These are phyloP conservation scores for Anthopleura sola DNA, from an alignment of 64 coral and sea anemone genomes.

Conservation along the genomic window DNA sequence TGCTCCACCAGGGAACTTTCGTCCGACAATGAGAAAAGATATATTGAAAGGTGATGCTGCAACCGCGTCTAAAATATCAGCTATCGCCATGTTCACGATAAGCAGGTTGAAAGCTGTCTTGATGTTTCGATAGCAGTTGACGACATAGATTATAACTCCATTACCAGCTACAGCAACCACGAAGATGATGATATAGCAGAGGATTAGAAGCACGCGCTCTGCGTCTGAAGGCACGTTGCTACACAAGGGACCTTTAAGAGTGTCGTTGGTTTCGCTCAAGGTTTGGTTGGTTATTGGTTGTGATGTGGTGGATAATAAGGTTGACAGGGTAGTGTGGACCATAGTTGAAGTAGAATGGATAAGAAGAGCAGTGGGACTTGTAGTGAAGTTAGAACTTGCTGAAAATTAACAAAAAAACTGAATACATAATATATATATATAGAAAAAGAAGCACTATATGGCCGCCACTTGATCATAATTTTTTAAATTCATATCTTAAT, in stretches of 20 bases:
- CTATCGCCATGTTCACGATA: slow-evolving; percentile 73
- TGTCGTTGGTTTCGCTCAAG: not conserved
- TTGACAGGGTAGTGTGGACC: not conserved
- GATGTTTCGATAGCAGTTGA: slow-evolving; percentile 61
- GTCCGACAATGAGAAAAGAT: slow-evolving; percentile 16
- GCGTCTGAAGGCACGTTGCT: not conserved
- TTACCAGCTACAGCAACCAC: slow-evolving; percentile 55
- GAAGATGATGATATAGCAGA: slow-evolving; percentile 39
- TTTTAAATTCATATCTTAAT: too few species aligned
- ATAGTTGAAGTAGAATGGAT: not conserved
- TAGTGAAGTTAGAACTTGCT: not conserved
- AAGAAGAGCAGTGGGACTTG: not conserved
- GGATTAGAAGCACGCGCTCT: not conserved
- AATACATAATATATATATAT: too few species aligned
- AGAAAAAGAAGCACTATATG: too few species aligned
- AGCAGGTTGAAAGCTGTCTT: slow-evolving; percentile 74
- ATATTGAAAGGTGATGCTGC: slow-evolving; percentile 35
- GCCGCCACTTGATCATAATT: too few species aligned
- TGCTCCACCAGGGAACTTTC: slow-evolving; percentile 33
- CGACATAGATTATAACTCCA: slow-evolving; percentile 66
- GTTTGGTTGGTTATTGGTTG: not conserved
- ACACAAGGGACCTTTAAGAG: not conserved
- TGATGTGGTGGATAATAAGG: not conserved
- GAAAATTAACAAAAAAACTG: not conserved
- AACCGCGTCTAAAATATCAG: slow-evolving; percentile 67